Base-by-base conservation (phyloP, 2,888 invertebrate species). In the Drosophila fungiperda region DNA sequence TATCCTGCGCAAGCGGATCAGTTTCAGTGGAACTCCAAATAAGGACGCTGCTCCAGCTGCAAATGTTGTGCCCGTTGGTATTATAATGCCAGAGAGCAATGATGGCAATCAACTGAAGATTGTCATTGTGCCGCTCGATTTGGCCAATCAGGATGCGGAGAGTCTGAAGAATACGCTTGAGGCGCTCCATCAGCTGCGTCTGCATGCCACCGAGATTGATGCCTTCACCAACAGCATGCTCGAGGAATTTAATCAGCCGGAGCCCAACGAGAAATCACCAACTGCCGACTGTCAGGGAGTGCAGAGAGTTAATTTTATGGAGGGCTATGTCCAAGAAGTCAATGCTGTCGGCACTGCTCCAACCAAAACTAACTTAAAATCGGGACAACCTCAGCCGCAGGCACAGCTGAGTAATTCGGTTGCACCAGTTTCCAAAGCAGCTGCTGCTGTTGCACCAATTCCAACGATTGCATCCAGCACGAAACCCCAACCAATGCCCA, bases 61-160 rank as follows among this genome's bases (percentile, higher is more conserved):
- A 1, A 78, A 58, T 15, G 61, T 81, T 3, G 55, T 85, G 20
- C 90, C 85, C 0, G 61, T 88, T 11, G 85, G 90, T 1, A 36
- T 90, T 15, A 83, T 86, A 1, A 68, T 76, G 5, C 78, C 82
- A 0, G 79, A 88, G 17, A 40, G 33, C 1, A 65, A 59, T 8
- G 75, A 73, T 15, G 71, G 73, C 4, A 65, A 58, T 12, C 61
- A 76, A 7, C 49, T 82, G 20, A 92, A 89, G 58, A 84, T 92
- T 29, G 80, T 92, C 20, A 69, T 92, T 20, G 90, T 92, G 58
- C 91, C 89, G 0, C 33, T 91, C 5, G 83, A 89, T 50, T 49
- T 91, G 35, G 69, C 73, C 3, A 76, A 84, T 40, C 82, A 80
- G 26, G 84, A 85, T 60, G 76, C 78, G 8, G 76, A 82, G 0